Percentiles rank a stretch among this genome's conserved stretches.
Evolutionary conservation across 2,113 vertebrate genomes (phyloP).

Genomic region (Pyxicephalus adspersus): DNA sequence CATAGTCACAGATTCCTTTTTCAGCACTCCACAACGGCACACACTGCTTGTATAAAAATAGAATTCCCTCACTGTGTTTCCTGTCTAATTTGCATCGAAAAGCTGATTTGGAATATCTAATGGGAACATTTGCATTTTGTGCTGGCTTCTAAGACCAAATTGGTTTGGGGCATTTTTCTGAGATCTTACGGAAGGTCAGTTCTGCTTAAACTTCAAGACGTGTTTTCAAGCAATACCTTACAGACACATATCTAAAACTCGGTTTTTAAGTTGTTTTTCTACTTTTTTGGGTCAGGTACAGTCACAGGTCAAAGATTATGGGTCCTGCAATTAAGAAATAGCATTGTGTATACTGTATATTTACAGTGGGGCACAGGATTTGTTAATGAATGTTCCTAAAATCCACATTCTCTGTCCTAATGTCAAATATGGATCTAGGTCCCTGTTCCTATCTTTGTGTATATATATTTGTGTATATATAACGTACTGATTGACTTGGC

Average conservation of each 20-base stretch:
- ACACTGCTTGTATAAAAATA: slow-evolving; percentile 51
- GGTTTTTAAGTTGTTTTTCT: neutral
- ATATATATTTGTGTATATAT: neutral
- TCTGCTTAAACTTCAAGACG: slow-evolving; percentile 38
- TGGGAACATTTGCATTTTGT: slow-evolving; percentile 51
- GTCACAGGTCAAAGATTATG: neutral
- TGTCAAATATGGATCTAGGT: too few relatives aligned
- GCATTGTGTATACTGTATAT: neutral
- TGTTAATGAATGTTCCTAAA: too few relatives aligned
- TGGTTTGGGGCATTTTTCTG: slow-evolving; percentile 52
- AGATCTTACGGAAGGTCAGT: slow-evolving; percentile 49
- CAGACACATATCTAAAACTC: slow-evolving; percentile 8
- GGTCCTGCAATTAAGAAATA: slow-evolving; percentile 7
- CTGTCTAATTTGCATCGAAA: slow-evolving; percentile 52
- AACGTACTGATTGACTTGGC: neutral
- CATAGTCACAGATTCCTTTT: slow-evolving; percentile 18
- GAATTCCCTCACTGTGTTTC: slow-evolving; percentile 41
- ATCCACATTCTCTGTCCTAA: too few relatives aligned
- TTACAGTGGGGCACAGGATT: neutral
- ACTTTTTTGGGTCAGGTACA: neutral
- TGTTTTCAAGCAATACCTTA: slow-evolving; percentile 34
- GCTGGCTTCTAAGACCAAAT: slow-evolving; percentile 42
- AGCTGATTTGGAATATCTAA: slow-evolving; percentile 55
- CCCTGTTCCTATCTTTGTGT: neutral
- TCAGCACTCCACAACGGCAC: slow-evolving; percentile 33